Percentiles rank a stretch among this genome's conserved stretches.
phyloP scores from a whole-genome alignment of 2,113 vertebrate species.

The Atractosteus spatula region DNA sequence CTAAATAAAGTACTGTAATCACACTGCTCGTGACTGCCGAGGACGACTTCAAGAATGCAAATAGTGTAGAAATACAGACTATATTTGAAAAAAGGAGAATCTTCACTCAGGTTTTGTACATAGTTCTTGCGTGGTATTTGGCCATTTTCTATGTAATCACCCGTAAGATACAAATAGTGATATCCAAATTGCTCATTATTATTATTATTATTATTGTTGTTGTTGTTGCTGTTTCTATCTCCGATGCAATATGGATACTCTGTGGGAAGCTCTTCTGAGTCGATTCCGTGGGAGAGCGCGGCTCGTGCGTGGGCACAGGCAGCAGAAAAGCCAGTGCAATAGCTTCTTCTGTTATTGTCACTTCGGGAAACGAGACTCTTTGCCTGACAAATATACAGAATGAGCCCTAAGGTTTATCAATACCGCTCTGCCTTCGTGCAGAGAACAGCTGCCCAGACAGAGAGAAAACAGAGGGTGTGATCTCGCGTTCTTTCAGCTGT shows the following conservation, averaged over 20 bases:
- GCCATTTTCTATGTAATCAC: too few species aligned
- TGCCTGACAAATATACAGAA: conserved; percentile 75
- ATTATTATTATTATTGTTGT: not conserved
- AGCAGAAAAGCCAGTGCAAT: conserved; percentile 69
- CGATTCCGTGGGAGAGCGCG: conserved; percentile 82
- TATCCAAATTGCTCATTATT: not conserved
- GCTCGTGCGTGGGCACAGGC: conserved; percentile 82
- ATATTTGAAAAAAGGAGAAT: not conserved
- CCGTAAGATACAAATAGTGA: not conserved
- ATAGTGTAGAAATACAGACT: conserved; percentile 14
- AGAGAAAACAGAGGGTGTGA: not conserved
- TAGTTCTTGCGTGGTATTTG: too few species aligned
- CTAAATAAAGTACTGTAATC: conserved; percentile 29
- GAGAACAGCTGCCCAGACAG: conserved; percentile 11
- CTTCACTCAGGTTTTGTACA: too few species aligned
- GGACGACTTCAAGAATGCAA: conserved; percentile 29
- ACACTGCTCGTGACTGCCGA: conserved; percentile 45
- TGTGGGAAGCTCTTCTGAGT: conserved; percentile 65
- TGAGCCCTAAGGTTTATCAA: conserved; percentile 69
- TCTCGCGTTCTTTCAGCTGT: conserved; percentile 13
- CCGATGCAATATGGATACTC: conserved; percentile 44
- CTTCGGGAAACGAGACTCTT: conserved; percentile 66
- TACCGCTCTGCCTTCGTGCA: conserved; percentile 54
- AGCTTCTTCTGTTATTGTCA: conserved; percentile 76
- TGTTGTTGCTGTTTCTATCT: conserved; percentile 9